These are phyloP conservation scores for Leptodactylus fuscus DNA, from an alignment of 2,113 vertebrate genomes.

Conservation along the genomic window DNA sequence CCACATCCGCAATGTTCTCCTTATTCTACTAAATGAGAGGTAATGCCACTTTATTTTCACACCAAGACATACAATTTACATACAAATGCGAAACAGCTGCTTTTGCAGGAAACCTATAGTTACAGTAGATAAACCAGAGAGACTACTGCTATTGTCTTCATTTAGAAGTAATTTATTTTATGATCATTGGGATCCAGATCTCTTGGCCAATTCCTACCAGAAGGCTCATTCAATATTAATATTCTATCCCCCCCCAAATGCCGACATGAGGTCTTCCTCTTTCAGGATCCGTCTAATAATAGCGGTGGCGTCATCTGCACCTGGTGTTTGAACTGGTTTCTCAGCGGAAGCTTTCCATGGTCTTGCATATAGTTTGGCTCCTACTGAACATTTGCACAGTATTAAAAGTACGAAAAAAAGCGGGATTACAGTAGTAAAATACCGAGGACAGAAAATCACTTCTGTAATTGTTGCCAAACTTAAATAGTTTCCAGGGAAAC, in stretches of 20 bases:
- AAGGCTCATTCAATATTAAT: conserved; percentile 15
- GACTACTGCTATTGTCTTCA: conserved; percentile 17
- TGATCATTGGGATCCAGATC: not conserved
- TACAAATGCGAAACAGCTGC: conserved; percentile 1
- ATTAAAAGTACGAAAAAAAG: not conserved
- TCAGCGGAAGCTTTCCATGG: not conserved
- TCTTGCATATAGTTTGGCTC: not conserved
- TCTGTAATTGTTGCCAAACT: conserved; percentile 2
- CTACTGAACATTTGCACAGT: conserved; percentile 4
- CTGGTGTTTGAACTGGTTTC: conserved; percentile 15
- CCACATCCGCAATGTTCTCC: not conserved
- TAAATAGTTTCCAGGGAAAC: not conserved
- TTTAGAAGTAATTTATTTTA: conserved; percentile 27
- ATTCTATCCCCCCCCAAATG: conserved; percentile 18
- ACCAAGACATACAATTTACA: conserved; percentile 12
- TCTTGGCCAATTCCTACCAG: conserved; percentile 11
- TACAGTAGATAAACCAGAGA: conserved; percentile 11
- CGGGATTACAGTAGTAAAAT: not conserved
- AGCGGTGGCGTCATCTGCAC: conserved; percentile 12
- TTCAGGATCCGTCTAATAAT: conserved; percentile 17
- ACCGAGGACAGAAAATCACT: not conserved
- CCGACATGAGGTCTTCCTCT: conserved; percentile 14
- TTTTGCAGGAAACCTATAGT: conserved; percentile 5
- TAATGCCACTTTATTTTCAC: not conserved
- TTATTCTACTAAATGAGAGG: not conserved